A percentile compares a stretch with the other conserved stretches of the same genome.
These are phyloP conservation scores for Thalassophryne amazonica DNA, from an alignment of 2,797 vertebrate genomes.

Conservation along the genomic window DNA sequence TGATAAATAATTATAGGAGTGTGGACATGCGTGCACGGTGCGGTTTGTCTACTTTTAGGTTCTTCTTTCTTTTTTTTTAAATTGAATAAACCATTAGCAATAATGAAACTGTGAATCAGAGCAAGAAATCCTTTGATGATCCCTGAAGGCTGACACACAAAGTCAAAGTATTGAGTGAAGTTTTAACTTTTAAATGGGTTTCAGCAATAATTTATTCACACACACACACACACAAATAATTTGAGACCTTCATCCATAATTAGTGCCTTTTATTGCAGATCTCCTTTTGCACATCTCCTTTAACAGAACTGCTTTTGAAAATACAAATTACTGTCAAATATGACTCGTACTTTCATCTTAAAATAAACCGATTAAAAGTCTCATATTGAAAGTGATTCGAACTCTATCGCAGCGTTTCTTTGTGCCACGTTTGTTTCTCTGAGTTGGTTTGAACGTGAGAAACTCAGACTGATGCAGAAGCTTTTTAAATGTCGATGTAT, in stretches of 20 bases:
- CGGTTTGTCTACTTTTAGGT: conserved; percentile 25
- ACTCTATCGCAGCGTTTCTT: conserved; percentile 22
- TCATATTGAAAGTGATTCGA: conserved; percentile 26
- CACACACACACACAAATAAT: too few species aligned
- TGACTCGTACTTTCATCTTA: not conserved
- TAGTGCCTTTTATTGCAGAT: too few species aligned
- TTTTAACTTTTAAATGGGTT: conserved; percentile 26
- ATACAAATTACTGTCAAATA: not conserved
- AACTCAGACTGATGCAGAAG: conserved; percentile 1
- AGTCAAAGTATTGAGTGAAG: conserved; percentile 43
- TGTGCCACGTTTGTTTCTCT: conserved; percentile 15
- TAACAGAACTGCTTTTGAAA: too few species aligned
- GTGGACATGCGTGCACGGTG: not conserved
- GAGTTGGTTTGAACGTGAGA: conserved; percentile 6
- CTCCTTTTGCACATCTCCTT: too few species aligned
- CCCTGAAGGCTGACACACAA: conserved; percentile 56
- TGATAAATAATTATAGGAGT: conserved; percentile 31
- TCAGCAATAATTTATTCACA: too few species aligned
- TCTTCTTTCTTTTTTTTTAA: conserved; percentile 56
- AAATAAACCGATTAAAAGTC: conserved; percentile 1
- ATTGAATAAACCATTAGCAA: conserved; percentile 56
- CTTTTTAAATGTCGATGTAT: conserved; percentile 2
- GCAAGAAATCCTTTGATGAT: conserved; percentile 53
- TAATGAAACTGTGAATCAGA: conserved; percentile 69
- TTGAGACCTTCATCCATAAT: too few species aligned